Evolutionary conservation across 2,113 vertebrate species (phyloP), one percentile per base, ranked within the genome.

Genomic region (Suncus etruscus): DNA sequence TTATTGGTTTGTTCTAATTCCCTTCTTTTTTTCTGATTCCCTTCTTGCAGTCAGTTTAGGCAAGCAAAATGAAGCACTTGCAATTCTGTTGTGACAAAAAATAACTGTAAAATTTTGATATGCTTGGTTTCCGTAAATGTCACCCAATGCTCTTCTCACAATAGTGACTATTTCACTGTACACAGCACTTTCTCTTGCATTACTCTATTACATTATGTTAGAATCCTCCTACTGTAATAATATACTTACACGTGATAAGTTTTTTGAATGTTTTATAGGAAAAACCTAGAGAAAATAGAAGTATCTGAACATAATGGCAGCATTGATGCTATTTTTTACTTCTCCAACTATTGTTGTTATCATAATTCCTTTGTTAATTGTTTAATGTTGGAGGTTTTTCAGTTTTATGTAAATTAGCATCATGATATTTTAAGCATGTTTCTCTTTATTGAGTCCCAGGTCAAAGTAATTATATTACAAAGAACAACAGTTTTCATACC

Each of bases 381-480:
- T 93, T 94, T 90, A 94, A 92, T 79, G 89, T 65, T 92, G 92
- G 89, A 95, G 79, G 31, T 77, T 94, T 94, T 95, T 81, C 93
- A 91, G 76, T 92, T 95, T 93, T 61, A 92, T 97, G 92, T 94
- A 95, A 96, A 96, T 97, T 96, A 96, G 92, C 94, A 96, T 89
- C 84, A 77, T 83, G 95, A 70, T 95, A 78, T 95, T 96, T 95
- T 95, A 94, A 96, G 96, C 93, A 95, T 96, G 94, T 96, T 97
- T 94, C 95, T 96, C 77, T 95, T 96, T 96, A 94, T 95, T 95
- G 91, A 96, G 91, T 96, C 84, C 78, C 14, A 86, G 95, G 95
- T 96, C 94, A 96, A 95, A 97, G 93, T 96, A 96, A 97, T 97
- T 96, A 96, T 96, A 95, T 93, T 96, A 96, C 92, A 96, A 96